Evolutionary conservation across 1,140 invertebrate species (phyloP), one percentile per base, ranked within the genome.

Genomic region (Mya arenaria): DNA sequence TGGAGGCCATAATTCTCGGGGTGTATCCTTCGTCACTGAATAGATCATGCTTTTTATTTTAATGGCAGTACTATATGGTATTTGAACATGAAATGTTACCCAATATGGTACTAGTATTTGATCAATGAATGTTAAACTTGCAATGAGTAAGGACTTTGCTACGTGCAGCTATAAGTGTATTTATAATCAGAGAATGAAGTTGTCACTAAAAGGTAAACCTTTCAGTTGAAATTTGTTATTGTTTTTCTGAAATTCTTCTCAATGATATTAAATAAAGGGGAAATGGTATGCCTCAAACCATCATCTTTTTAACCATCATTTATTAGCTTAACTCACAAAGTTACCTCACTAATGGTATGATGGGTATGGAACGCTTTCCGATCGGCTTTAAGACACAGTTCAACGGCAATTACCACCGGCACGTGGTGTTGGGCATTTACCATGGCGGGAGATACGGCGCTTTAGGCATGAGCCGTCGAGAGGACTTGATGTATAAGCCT

Each of bases 401-500:
- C 69, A 84, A 86, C 58, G 88, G 89, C 25, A 86, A 86, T 63
- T 75, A 88, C 5, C 90, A 93, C 80, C 86, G 91, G 32, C 93
- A 94, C 85, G 92, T 94, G 10, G 93, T 94, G 6, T 83, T 94
- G 13, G 93, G 92, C 0, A 82, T 93, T n/a, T 90, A 89, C 63
- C 87, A 90, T 82, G 87, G 82, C 72, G 92, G 92, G 10, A 72
- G 74, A 37, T 94, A 92, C 84, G 93, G 93, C 13, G 88, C 93
- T 10, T 81, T 94, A 44, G 93, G 93, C 8, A 90, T 93, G 88
- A 93, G 92, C 84, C 82, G 93, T 25, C 78, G 93, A 55, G 86
- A 89, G 15, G 91, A 93, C 74, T 90, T 94, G 32, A 93, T 93
- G 92, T 92, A 92, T 69, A 94, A 94, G 85, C 91, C 92, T 34